phyloP scores from a whole-genome alignment of 1,140 invertebrate genomes.

The Drusus annulatus region DNA sequence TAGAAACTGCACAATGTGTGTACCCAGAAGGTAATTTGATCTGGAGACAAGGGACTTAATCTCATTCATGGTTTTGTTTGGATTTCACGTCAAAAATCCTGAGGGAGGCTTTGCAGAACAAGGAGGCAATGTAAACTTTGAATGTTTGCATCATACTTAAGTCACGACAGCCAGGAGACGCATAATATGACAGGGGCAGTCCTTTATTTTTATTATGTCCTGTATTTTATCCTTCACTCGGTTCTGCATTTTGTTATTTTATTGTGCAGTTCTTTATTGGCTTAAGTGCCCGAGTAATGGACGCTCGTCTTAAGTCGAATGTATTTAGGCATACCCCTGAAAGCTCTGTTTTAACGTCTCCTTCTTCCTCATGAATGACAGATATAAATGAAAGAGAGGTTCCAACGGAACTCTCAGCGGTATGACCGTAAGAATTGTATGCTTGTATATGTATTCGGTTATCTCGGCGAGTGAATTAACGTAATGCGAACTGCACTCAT shows the following conservation, averaged over 20 bases:
- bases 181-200: background rate
- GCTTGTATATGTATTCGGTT: no score
- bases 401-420: no score
- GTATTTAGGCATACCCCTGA: no score
- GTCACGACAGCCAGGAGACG: conserved; percentile 14
- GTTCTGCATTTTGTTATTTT: background rate
- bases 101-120: background rate
- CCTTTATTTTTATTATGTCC: background rate
- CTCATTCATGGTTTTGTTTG: conserved; percentile 47
- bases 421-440: no score
- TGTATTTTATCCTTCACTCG: background rate
- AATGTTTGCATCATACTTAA: conserved; percentile 28
- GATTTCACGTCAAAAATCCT: conserved; percentile 35
- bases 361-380: no score
- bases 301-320: no score
- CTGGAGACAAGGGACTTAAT: conserved; percentile 39
- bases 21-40: conserved; percentile 52
- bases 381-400: no score
- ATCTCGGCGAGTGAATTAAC: no score
- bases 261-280: conserved; percentile 26
- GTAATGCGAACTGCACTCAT: no score
- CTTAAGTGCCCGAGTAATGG: background rate
- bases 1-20: conserved; percentile 46
- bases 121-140: conserved; percentile 12
- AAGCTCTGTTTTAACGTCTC: no score